These are phyloP conservation scores for Muscicapa comitata DNA, from an alignment of 2,797 vertebrate genomes.

Conservation along the genomic window DNA sequence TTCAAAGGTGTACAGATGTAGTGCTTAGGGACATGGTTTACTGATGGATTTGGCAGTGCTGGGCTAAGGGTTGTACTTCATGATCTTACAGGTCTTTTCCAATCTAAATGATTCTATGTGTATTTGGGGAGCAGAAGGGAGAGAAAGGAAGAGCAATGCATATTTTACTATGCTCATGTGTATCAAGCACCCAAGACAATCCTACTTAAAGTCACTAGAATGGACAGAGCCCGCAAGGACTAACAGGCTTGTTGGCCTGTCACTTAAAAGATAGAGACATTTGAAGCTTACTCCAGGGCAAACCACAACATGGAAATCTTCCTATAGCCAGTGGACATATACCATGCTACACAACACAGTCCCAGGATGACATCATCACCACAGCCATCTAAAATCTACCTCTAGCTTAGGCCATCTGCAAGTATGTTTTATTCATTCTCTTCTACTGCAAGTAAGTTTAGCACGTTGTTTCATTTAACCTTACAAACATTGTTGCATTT, in stretches of 20 bases:
- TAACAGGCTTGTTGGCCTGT: background rate
- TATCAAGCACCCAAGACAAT: background rate
- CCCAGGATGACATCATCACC: accelerated
- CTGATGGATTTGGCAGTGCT: background rate
- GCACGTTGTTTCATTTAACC: background rate
- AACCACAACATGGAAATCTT: background rate
- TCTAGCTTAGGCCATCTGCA: background rate
- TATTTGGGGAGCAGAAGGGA: background rate
- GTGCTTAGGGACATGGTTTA: background rate
- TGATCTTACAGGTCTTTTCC: background rate
- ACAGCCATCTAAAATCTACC: background rate
- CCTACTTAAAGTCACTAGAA: background rate
- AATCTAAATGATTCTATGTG: background rate
- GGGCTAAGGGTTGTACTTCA: background rate
- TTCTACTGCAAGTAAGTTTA: background rate
- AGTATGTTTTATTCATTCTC: background rate
- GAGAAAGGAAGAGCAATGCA: background rate
- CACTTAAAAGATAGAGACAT: background rate
- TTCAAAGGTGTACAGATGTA: background rate
- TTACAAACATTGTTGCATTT: background rate
- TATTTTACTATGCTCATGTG: background rate
- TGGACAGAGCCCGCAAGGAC: background rate
- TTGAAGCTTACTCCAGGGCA: background rate
- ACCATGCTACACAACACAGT: background rate
- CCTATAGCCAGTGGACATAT: background rate